These are phyloP conservation scores for Casuarius casuarius DNA, from an alignment of 2,113 vertebrate species.

Conservation along the genomic window DNA sequence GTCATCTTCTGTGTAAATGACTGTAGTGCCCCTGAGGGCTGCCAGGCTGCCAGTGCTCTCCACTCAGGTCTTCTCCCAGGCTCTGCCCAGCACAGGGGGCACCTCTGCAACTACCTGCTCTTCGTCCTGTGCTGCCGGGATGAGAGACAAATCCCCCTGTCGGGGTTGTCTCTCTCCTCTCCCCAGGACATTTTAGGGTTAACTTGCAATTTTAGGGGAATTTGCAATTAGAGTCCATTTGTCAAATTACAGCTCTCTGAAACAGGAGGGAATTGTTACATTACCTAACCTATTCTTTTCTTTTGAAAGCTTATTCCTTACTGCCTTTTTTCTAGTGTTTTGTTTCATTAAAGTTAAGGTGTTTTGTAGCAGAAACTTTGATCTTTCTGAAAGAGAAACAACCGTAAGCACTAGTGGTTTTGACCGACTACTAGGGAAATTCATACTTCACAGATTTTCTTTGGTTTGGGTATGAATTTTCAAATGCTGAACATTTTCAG, in stretches of 20 bases:
- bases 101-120: neutral
- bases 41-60: neutral
- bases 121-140: neutral
- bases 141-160: neutral
- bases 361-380: neutral
- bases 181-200: neutral
- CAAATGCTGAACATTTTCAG: neutral
- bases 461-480: neutral
- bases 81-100: neutral
- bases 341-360: neutral
- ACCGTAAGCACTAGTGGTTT: neutral
- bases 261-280: neutral
- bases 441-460: neutral
- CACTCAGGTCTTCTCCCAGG: neutral
- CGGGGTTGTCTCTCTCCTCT: neutral
- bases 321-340: neutral
- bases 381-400: neutral
- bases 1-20: neutral
- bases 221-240: neutral
- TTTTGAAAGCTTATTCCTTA: neutral
- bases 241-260: neutral
- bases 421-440: neutral
- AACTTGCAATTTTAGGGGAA: too few species aligned
- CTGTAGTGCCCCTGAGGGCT: neutral
- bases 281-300: neutral